Conservation (phyloP, 2,113 vertebrate genomes). For the Nannobrachium achirus region DNA sequence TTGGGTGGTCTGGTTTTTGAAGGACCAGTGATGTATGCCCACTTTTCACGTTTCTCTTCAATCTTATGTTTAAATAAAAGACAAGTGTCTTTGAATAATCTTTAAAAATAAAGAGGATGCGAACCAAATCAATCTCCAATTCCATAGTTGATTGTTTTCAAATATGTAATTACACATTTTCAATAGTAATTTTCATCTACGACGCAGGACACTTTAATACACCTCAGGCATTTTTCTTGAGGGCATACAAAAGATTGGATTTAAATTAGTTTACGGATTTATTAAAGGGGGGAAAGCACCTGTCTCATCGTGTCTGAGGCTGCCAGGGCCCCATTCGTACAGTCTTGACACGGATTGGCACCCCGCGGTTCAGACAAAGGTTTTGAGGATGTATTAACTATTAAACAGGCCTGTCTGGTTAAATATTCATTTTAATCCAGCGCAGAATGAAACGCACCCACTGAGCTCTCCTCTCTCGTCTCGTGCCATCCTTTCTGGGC, state of each 20-base stretch:
- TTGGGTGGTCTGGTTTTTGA: too few relatives aligned
- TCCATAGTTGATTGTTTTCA: too few relatives aligned
- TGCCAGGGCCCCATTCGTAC: constrained; percentile 56
- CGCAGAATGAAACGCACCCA: constrained; percentile 51
- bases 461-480: constrained; percentile 25
- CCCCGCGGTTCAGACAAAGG: constrained; percentile 63
- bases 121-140: too few relatives aligned
- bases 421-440: constrained; percentile 79
- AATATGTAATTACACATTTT: too few relatives aligned
- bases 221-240: constrained; percentile 30
- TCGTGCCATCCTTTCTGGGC: constrained; percentile 39
- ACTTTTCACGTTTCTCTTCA: too few relatives aligned
- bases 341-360: constrained; percentile 63
- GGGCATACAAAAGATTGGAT: constrained; percentile 56
- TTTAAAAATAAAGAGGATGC: too few relatives aligned
- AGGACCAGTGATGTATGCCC: too few relatives aligned
- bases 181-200: background rate
- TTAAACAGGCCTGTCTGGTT: constrained; percentile 74
- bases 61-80: too few relatives aligned
- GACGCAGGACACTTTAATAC: constrained; percentile 26
- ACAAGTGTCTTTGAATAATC: too few relatives aligned
- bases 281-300: constrained; percentile 65
- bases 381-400: constrained; percentile 76
- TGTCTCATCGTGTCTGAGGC: constrained; percentile 52
- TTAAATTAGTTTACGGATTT: constrained; percentile 5